Evolutionary conservation across 2,113 vertebrate species (phyloP), one percentile per base, ranked within the genome.

Genomic region (Australoheros scitulus): DNA sequence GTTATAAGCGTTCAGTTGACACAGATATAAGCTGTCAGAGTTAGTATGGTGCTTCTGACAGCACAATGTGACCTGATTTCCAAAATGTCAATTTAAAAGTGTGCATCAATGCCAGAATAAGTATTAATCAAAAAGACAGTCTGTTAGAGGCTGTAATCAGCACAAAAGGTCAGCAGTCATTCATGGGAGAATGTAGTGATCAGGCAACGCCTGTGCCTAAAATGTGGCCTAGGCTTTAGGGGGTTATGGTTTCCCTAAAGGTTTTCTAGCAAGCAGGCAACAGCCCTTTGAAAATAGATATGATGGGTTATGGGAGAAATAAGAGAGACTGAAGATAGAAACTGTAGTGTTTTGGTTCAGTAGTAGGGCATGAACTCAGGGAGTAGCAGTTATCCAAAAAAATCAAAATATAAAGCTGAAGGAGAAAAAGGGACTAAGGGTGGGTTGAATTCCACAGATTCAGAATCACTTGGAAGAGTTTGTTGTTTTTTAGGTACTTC

Each of bases 281-380:
- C 81, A 32, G 61, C 5, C 76, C 64, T 82, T 57, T 80, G 70
- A 86, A 72, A 61, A 88, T 83, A 38, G 65, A 76, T 65, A 55
- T 79, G 81, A 84, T 56, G 38, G 41, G 26, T 81, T 52, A 52
- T 78, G 70, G 56, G 76, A 76, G 83, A 43, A 82, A 80, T 55
- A 22, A 43, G 50, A 64, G 18, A 79, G 65, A 65, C 79, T 47
- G 58, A 65, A 75, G 63, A 77, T 50, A 59, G 60, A 80, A 61
- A 76, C 36, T 52, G 52, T 47, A 43, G 38, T 79, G 55, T 75
- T 91, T 77, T 43, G 81, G 83, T 70, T 91, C 79, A 84, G 26
- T 76, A 52, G 47, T 14, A 34, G 87, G 81, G 20, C 83, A 79
- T 82, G 70, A 77, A 87, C 18, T 20, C 11, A 0, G 43, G 58